Percentiles rank a stretch among this genome's conserved stretches.
Conservation (phyloP, 2,888 invertebrate genomes). For the Caenorhabditis imperialis region DNA sequence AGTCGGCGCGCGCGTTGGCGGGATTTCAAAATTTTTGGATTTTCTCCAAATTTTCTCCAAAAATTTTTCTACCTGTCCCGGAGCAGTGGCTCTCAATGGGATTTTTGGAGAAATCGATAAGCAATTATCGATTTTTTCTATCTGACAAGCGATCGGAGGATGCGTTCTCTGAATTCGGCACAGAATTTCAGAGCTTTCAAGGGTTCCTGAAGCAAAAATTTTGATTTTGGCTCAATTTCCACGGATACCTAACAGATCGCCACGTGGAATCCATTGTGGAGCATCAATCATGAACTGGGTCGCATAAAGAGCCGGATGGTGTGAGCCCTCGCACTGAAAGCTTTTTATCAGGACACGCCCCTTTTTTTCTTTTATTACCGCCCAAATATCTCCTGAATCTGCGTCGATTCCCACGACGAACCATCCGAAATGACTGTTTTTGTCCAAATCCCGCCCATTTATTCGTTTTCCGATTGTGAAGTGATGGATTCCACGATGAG, state of each 20-base stretch:
- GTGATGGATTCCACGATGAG: conserved; percentile 87
- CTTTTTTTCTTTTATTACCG: conserved; percentile 81
- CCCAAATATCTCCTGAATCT: conserved; percentile 85
- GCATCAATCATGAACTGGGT: conserved; percentile 56
- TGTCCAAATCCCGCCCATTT: conserved; percentile 82
- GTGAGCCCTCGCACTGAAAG: conserved; percentile 69
- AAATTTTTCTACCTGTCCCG: conserved; percentile 75
- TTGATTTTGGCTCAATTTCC: background rate
- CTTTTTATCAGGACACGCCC: conserved; percentile 14
- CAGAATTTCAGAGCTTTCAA: conserved; percentile 14
- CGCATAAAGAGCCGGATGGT: conserved; percentile 67
- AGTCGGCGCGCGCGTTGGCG: no score
- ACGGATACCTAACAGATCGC: conserved; percentile 10
- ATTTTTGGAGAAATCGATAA: conserved; percentile 55
- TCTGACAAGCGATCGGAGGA: conserved; percentile 60
- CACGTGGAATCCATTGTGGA: conserved; percentile 64
- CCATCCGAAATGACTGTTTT: conserved; percentile 82
- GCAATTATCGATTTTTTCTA: conserved; percentile 11
- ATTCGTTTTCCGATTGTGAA: conserved; percentile 94
- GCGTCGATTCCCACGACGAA: conserved; percentile 86
- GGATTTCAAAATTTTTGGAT: no score
- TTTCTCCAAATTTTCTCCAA: no score
- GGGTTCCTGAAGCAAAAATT: background rate
- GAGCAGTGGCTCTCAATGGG: conserved; percentile 71
- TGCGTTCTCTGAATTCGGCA: conserved; percentile 71